Base-by-base conservation (phyloP, 2,797 vertebrate genomes). In the Tiaroga cobitis region DNA sequence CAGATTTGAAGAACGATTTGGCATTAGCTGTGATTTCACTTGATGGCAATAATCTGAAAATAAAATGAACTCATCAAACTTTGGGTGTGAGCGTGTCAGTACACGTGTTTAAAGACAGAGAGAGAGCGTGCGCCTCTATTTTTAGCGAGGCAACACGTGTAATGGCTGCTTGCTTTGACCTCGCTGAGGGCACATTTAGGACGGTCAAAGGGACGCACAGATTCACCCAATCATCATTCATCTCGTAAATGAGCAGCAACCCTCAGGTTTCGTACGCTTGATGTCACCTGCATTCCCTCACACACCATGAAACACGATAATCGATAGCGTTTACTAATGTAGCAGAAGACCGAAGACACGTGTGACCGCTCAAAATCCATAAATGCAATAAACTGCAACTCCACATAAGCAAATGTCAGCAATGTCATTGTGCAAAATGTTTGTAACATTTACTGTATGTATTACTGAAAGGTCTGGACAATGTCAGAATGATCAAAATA, bases 141-240 rank as follows among this genome's bases (percentile, higher is more conserved):
- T 89, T 86, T 86, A 87, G 86, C 59, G 43, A 39, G 75, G 46
- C 2, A 46, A 80, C 81, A 59, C 70, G 72, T 56, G 63, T 37
- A 61, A 82, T 11, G 61, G 51, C 80, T 68, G 68, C 63, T 86
- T 43, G 73, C 29, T 86, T 73, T 79, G 77, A 87, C 88, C 88
- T 88, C 87, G 75, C 69, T 46, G 69, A 75, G 67, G 37, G 21
- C 81, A 67, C 69, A 51, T 86, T 82, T 80, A 63, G 84, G 81
- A 82, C 80, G 65, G 77, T 72, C 16, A 75, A 29, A 19, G 61
- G 26, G 56, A 88, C 15, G 51, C 67, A 79, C 74, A 84, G 77
- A 89, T 89, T 86, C 82, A 72, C 65, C 80, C 74, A 80, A 85
- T 70, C 69, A 77, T 78, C 43, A 43, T 73, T 88, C 80, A 78